phyloP scores from a whole-genome alignment of 2,797 vertebrate species.

The Sebastolobus alascanus region DNA sequence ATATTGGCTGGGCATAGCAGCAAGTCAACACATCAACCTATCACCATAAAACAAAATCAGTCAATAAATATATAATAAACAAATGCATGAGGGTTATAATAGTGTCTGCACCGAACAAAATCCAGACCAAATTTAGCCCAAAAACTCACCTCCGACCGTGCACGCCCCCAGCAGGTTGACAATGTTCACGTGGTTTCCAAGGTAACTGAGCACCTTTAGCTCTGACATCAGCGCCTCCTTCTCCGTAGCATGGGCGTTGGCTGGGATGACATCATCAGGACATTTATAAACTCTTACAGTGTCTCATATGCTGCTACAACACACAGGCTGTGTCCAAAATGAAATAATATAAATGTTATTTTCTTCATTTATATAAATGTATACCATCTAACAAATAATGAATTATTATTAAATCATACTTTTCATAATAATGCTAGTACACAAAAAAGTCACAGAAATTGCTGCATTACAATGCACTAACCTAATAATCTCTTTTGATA shows the following conservation, averaged over 20 bases:
- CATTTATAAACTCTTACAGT: slow-evolving; percentile 13
- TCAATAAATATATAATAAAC: slow-evolving; percentile 15
- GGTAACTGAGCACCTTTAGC: slow-evolving; percentile 97
- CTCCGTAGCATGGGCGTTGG: slow-evolving; percentile 95
- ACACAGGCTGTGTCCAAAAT: too few relatives aligned
- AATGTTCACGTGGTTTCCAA: slow-evolving; percentile 97
- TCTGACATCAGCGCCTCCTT: slow-evolving; percentile 98
- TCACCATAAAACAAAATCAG: slow-evolving; percentile 19
- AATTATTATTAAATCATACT: background rate
- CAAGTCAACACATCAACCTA: slow-evolving; percentile 26
- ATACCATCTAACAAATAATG: background rate
- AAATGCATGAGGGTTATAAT: background rate
- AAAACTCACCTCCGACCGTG: slow-evolving; percentile 91
- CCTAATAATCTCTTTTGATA: background rate
- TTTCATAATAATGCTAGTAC: background rate
- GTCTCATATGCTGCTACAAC: too few relatives aligned
- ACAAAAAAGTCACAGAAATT: background rate
- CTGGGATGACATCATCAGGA: slow-evolving; percentile 78
- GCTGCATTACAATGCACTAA: background rate
- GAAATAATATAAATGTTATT: background rate
- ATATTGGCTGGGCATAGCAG: slow-evolving; percentile 10
- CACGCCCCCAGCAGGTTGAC: slow-evolving; percentile 98
- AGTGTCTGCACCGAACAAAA: background rate
- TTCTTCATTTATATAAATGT: background rate
- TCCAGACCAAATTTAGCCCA: background rate